A percentile compares a stretch with the other conserved stretches of the same genome.
phyloP scores from a whole-genome alignment of 2,888 invertebrate genomes.

The Lasioglossum figueresi region DNA sequence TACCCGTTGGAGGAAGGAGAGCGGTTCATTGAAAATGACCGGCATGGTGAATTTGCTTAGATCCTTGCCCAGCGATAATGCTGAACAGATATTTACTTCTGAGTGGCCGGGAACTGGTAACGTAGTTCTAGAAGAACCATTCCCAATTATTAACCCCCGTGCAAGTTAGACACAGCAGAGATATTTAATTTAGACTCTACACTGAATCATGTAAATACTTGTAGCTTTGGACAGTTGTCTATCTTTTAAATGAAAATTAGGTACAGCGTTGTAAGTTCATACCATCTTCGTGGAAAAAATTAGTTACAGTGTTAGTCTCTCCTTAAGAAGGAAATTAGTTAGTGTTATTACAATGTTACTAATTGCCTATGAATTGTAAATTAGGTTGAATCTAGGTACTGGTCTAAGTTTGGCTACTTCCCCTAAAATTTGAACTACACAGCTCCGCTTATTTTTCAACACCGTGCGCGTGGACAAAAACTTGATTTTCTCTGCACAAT shows the following conservation, averaged over 20 bases:
- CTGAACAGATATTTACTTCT: conserved; percentile 82
- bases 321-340: neutral
- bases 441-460: neutral
- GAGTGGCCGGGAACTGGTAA: conserved; percentile 81
- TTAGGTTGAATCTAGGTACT: neutral
- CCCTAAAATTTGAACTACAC: neutral
- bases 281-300: no score
- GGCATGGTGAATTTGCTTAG: conserved; percentile 98
- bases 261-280: no score
- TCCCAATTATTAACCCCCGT: neutral
- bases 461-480: neutral
- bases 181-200: no score
- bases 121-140: conserved; percentile 74
- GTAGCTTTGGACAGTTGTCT: neutral
- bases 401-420: neutral
- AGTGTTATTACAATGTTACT: neutral
- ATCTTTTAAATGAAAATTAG: neutral
- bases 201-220: neutral
- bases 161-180: neutral
- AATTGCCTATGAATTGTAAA: neutral
- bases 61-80: conserved; percentile 89
- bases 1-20: conserved; percentile 97
- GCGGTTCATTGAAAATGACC: conserved; percentile 97
- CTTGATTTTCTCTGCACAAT: neutral
- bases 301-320: neutral